Evolutionary conservation across 2,888 invertebrate genomes (phyloP).

Genomic region (Cryptus armator): DNA sequence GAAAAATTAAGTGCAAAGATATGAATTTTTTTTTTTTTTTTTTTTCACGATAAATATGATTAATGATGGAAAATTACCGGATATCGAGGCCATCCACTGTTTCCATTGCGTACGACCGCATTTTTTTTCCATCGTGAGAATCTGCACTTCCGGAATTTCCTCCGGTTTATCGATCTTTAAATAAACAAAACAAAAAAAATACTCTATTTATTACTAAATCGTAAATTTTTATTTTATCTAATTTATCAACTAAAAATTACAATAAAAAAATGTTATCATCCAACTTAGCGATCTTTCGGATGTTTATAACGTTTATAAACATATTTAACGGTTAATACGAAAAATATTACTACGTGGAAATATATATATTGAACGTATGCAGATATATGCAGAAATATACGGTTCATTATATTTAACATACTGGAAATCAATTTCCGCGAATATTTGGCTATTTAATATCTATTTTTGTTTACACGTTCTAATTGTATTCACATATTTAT

Average conservation of each 20-base stretch:
- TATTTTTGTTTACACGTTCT: too few relatives aligned
- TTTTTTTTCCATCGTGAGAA: constrained; percentile 59
- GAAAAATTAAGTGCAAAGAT: too few relatives aligned
- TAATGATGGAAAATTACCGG: constrained; percentile 73
- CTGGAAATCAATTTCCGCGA: too few relatives aligned
- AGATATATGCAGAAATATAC: too few relatives aligned
- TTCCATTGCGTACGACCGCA: constrained; percentile 79
- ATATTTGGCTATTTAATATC: too few relatives aligned
- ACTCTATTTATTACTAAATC: not conserved
- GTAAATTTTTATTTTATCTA: not conserved
- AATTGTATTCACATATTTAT: too few relatives aligned
- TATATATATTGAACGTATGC: too few relatives aligned
- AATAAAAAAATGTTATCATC: too few relatives aligned
- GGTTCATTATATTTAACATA: too few relatives aligned
- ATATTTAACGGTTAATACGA: not conserved
- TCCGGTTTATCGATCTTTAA: constrained; percentile 73
- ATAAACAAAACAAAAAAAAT: constrained; percentile 14
- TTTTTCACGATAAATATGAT: not conserved
- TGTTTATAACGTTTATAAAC: not conserved
- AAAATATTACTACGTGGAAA: too few relatives aligned
- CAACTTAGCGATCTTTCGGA: too few relatives aligned
- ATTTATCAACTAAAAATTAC: too few relatives aligned
- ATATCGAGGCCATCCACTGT: constrained; percentile 83
- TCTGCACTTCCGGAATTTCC: constrained; percentile 68
- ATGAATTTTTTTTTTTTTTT: not conserved